Evolutionary conservation across 2,888 invertebrate species (phyloP).

Genomic region (Nephrotoma guestfalica): DNA sequence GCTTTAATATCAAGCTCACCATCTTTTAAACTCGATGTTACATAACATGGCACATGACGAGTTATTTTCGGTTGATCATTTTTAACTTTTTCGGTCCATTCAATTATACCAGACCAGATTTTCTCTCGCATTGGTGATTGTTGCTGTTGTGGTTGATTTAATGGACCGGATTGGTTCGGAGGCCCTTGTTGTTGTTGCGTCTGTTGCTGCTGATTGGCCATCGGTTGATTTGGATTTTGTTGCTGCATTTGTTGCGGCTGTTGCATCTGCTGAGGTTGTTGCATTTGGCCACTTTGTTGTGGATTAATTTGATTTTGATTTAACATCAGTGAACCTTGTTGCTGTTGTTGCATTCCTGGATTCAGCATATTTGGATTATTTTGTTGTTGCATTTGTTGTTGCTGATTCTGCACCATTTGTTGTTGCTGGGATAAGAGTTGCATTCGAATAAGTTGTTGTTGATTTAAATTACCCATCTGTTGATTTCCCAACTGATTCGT

Average conservation of each 20-base stretch:
- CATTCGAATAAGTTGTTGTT: slow-evolving; percentile 13
- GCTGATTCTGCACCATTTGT: slow-evolving; percentile 24
- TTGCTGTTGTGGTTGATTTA: slow-evolving; percentile 11
- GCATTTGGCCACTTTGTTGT: slow-evolving; percentile 16
- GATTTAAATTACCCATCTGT: slow-evolving; percentile 10
- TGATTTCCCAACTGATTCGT: slow-evolving; percentile 20
- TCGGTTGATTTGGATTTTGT: slow-evolving; percentile 23
- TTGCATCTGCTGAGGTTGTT: slow-evolving; percentile 19
- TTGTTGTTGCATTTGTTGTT: slow-evolving; percentile 20
- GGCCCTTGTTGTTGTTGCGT: slow-evolving; percentile 12
- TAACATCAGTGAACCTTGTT: slow-evolving; percentile 15
- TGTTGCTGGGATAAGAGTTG: slow-evolving; percentile 13
- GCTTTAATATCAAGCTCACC: slow-evolving; percentile 86
- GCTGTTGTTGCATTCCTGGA: slow-evolving; percentile 13
- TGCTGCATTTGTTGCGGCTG: slow-evolving; percentile 24
- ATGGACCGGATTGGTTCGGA: not conserved
- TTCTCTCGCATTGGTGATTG: slow-evolving; percentile 21
- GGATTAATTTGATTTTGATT: slow-evolving; percentile 17
- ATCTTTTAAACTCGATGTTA: slow-evolving; percentile 53
- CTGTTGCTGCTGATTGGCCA: slow-evolving; percentile 20
- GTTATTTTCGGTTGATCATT: slow-evolving; percentile 63
- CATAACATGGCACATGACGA: slow-evolving; percentile 61
- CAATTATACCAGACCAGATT: slow-evolving; percentile 70
- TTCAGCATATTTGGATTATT: slow-evolving; percentile 13
- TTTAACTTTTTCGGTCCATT: slow-evolving; percentile 88